A percentile compares a stretch with the other conserved stretches of the same genome.
Conservation (phyloP, 2,113 vertebrate species). For the Aythya baeri region DNA sequence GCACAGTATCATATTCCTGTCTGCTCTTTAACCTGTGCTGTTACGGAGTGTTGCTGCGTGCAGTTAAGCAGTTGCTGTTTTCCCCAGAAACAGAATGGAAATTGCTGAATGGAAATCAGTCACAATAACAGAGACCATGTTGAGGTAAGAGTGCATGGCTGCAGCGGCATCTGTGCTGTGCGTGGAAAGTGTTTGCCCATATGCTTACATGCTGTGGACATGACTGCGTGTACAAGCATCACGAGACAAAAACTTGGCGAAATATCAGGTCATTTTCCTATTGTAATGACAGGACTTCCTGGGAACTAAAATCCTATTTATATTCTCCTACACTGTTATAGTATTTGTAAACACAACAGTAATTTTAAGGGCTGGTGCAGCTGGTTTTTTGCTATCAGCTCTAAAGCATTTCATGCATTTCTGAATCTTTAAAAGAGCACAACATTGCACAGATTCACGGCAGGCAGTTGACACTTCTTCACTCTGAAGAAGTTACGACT, state of each 20-base stretch:
- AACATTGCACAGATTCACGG: not conserved
- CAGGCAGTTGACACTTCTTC: not conserved
- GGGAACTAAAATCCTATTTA: not conserved
- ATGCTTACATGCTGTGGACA: not conserved
- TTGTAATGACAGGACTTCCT: not conserved
- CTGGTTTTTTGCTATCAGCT: not conserved
- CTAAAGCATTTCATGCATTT: not conserved
- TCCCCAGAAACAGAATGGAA: not conserved
- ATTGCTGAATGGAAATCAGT: not conserved
- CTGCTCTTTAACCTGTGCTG: not conserved
- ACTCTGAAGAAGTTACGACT: not conserved
- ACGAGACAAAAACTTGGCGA: not conserved
- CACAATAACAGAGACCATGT: not conserved
- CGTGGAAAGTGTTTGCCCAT: not conserved
- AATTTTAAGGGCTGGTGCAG: not conserved
- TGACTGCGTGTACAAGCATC: not conserved
- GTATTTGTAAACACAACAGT: not conserved
- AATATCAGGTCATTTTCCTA: not conserved
- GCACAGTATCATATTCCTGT: not conserved
- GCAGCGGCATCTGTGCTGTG: fast-evolving
- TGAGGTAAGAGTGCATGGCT: not conserved
- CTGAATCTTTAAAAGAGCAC: not conserved
- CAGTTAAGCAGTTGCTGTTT: not conserved
- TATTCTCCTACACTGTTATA: not conserved
- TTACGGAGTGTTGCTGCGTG: not conserved